phyloP scores from a whole-genome alignment of 2,113 vertebrate genomes.

The Pterophyllum scalare region DNA sequence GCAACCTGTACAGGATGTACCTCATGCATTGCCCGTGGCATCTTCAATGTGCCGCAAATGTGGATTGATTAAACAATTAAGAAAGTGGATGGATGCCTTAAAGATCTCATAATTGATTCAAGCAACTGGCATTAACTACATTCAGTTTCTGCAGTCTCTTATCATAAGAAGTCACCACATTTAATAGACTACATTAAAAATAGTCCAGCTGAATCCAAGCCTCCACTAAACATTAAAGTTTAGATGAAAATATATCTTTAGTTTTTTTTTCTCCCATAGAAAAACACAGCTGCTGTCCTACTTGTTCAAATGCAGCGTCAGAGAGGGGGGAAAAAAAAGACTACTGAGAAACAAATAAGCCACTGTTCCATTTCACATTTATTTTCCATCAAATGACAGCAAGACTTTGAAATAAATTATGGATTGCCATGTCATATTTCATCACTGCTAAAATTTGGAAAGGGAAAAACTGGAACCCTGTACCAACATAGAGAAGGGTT shows the following conservation, averaged over 20 bases:
- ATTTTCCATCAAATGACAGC: conserved; percentile 20
- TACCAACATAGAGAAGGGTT: conserved; percentile 27
- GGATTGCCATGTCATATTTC: conserved; percentile 54
- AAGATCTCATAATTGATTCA: neutral
- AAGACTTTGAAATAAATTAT: conserved; percentile 28
- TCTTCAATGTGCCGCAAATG: neutral
- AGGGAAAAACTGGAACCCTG: conserved; percentile 27
- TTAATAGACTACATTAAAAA: neutral
- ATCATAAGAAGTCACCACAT: neutral
- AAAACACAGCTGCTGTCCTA: conserved; percentile 16
- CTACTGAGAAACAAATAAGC: conserved; percentile 21
- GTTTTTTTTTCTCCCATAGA: neutral
- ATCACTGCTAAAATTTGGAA: conserved; percentile 32
- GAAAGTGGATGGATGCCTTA: neutral
- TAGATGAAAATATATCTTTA: neutral
- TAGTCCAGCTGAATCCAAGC: neutral
- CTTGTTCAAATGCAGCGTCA: conserved; percentile 6
- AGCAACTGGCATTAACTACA: neutral
- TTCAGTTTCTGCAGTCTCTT: neutral
- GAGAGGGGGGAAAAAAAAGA: neutral
- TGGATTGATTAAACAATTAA: neutral
- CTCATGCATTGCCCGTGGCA: neutral
- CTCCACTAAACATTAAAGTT: neutral
- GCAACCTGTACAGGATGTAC: neutral
- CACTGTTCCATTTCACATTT: conserved; percentile 25